Percentiles rank a stretch among this genome's conserved stretches.
Evolutionary conservation across 2,888 invertebrate genomes (phyloP).

Genomic region (Nysson spinosus): DNA sequence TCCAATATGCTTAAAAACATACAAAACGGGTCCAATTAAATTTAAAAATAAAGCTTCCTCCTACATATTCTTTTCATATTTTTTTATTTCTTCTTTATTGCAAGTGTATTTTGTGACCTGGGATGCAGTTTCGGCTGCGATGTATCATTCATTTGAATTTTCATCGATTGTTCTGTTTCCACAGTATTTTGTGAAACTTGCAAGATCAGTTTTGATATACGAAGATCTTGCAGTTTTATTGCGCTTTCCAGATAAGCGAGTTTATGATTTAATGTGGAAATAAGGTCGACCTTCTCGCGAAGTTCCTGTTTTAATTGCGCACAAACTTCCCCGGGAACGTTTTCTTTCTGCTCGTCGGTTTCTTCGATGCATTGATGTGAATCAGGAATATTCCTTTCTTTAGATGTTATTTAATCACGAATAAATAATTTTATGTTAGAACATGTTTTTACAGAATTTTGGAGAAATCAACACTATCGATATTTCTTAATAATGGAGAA

Average conservation of each 20-base stretch:
- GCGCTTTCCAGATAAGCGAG: constrained; percentile 82
- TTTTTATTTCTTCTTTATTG: neutral
- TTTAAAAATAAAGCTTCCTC: too few species aligned
- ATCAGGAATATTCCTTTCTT: too few species aligned
- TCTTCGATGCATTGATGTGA: neutral
- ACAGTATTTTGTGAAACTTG: constrained; percentile 47
- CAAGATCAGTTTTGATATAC: constrained; percentile 69
- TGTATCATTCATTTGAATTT: neutral
- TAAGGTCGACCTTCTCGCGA: constrained; percentile 79
- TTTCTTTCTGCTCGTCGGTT: constrained; percentile 74
- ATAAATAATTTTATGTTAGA: too few species aligned
- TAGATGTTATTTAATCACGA: too few species aligned
- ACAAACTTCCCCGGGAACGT: constrained; percentile 45
- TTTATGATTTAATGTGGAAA: constrained; percentile 80
- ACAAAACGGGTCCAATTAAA: too few species aligned
- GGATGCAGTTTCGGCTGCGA: constrained; percentile 8
- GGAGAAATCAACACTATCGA: too few species aligned
- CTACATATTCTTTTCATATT: too few species aligned
- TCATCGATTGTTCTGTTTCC: constrained; percentile 32
- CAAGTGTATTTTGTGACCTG: constrained; percentile 14
- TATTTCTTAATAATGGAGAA: too few species aligned
- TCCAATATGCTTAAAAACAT: too few species aligned
- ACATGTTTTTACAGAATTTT: too few species aligned
- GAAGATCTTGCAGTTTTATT: constrained; percentile 82
- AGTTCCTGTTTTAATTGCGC: constrained; percentile 78